Base-by-base conservation (phyloP, 2,113 vertebrate genomes). In the Calyptomena viridis region DNA sequence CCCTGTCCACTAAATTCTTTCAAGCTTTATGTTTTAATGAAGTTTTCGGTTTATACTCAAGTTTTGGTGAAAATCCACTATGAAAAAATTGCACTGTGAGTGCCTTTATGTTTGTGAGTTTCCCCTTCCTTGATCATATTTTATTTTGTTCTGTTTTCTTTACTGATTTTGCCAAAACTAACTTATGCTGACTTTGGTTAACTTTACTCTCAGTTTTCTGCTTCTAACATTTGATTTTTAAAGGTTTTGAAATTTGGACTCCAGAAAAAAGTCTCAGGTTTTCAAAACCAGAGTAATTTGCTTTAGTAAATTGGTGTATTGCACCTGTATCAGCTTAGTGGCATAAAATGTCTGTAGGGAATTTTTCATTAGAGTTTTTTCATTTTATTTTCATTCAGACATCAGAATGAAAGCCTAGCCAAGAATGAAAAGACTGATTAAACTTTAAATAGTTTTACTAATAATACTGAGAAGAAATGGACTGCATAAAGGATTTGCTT, bases 151-250 rank as follows among this genome's bases (percentile, higher is more conserved):
- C 97, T 90, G 87, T 94, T 97, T 94, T 92, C 95, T 92, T 97
- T 97, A 82, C 92, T 94, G 60, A 76, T 96, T 94, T 97, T 97
- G 97, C 97, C 98, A 98, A 98, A 96, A 95, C 97, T 93, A 98
- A 97, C 93, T 96, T 94, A 95, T 15, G 21, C 80, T 62, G 73
- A 55, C 66, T 92, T 95, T 67, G 75, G 84, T 95, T 97, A 97
- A 76, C 83, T 94, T 97, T 96, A 74, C 84, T 95, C 90, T 68
- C 85, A 94, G 80, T 69, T 75, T 90, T 80, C 49, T 76, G 39
- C 50, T 95, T 78, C 68, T 90, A 84, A 96, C 53, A 40, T 72
- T 85, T 96, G 59, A 87, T 95, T 94, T 93, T 94, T 84, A 73
- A 90, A 95, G 82, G 82, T 93, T 93, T 96, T 95, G 56, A 94